Evolutionary conservation across 2,797 vertebrate species (phyloP), one percentile per base, ranked within the genome.

Genomic region (Cirrhinus molitorella): DNA sequence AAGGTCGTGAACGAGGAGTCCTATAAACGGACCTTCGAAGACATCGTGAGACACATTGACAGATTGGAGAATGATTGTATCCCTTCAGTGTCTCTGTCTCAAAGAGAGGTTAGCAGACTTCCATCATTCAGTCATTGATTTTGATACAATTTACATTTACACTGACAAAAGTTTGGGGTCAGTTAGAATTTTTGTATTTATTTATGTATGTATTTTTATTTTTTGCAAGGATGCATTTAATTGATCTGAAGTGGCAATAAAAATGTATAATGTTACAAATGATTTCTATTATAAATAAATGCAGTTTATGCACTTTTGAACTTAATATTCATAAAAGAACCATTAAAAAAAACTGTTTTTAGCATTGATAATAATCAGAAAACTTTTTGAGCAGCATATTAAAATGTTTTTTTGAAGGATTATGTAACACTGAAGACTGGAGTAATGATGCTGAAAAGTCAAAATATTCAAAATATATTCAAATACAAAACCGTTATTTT

Each of bases 51-150:
- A 25, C 95, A 95, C 51, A 91, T 99, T 88, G 98, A 99, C 85
- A 99, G 98, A 92, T 94, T 97, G 96, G 98, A 99, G 90, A 99
- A 99, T 8, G 98, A 97, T 87, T 98, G 95, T 87, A 99, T 99
- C 90, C 98, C 98, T 17, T 99, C 98, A 0, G 97, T 98, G 77
- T 94, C 95, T 0, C 90, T 99, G 49, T 97, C 96, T 70, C 92
- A 92, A 78, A 92, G 91, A 88, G 98, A 99, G 96, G 98, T 99
- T 94, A 89, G 89, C 61, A 4, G 19, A 8, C 53, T n/a, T 16
- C 5, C 12, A 0, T 3, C 19, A 5, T 19, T 5, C 3, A 40
- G 4, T 1, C n/a, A 3, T 19, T 34, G 37, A 31, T 23, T 53
- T 12, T 37, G 2, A 77, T 13, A 21, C 6, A 14, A 2, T 57